Evolutionary conservation across 2,797 vertebrate genomes (phyloP).

Genomic region (Gymnothorax reevesii): DNA sequence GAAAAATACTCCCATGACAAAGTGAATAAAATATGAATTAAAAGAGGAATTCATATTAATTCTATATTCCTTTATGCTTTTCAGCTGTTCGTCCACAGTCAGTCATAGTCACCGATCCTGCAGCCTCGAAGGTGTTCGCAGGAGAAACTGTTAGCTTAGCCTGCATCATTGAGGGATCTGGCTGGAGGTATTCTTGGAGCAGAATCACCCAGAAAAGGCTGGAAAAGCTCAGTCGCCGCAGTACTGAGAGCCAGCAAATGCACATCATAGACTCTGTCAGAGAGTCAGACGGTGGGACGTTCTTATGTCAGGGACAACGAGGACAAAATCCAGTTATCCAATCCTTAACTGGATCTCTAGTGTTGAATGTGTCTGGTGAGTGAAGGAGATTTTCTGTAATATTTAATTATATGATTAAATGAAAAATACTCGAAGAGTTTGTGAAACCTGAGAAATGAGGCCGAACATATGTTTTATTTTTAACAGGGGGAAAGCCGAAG

Average conservation of each 20-base stretch:
- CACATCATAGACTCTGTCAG: constrained; percentile 20
- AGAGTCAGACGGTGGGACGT: neutral
- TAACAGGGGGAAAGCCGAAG: neutral
- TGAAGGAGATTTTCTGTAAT: neutral
- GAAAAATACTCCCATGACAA: neutral
- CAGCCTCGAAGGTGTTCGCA: constrained; percentile 12
- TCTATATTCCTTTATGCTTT: neutral
- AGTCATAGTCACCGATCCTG: neutral
- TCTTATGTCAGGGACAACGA: constrained; percentile 22
- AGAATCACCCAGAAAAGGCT: neutral
- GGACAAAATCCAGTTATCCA: neutral
- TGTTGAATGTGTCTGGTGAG: constrained; percentile 48
- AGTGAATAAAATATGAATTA: neutral
- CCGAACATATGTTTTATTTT: neutral
- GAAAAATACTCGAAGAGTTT: too few relatives aligned
- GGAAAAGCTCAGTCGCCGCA: neutral
- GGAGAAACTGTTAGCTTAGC: neutral
- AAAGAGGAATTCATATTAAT: neutral
- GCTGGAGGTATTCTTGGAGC: constrained; percentile 23
- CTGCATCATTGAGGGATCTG: too few relatives aligned
- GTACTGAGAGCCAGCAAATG: neutral
- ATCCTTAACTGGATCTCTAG: neutral
- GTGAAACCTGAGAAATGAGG: neutral
- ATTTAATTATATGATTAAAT: neutral
- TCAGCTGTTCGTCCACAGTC: neutral